These are phyloP conservation scores for Caenorhabditis latens DNA, from an alignment of 1,140 invertebrate genomes.

Conservation along the genomic window DNA sequence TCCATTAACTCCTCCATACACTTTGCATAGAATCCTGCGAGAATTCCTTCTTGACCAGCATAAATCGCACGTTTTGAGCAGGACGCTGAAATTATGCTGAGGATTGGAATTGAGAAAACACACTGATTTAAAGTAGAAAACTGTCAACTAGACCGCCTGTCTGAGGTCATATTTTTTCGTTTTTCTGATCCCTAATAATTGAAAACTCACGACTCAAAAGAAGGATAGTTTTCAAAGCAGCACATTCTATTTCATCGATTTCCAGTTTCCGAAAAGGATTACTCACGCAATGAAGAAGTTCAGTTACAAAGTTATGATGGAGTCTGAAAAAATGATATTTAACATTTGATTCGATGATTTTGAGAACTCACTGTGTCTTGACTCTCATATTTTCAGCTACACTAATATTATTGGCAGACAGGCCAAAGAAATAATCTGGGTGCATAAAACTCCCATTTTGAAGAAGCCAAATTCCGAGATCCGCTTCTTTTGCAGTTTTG, in stretches of 20 bases:
- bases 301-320: conserved; percentile 39
- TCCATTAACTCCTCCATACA: conserved; percentile 33
- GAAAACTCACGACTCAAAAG: conserved; percentile 52
- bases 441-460: conserved; percentile 61
- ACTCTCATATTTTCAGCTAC: background rate
- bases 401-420: background rate
- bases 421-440: conserved; percentile 53
- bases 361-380: conserved; percentile 12
- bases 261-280: conserved; percentile 29
- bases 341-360: background rate
- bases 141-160: no score
- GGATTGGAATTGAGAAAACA: background rate
- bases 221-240: conserved; percentile 55
- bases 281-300: conserved; percentile 7
- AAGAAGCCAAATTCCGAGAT: conserved; percentile 57
- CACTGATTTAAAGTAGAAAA: no score
- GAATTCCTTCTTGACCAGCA: conserved; percentile 18
- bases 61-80: conserved; percentile 43
- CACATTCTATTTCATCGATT: conserved; percentile 56
- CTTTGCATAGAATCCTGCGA: background rate
- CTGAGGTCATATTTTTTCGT: no score
- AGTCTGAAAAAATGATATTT: conserved; percentile 31
- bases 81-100: background rate
- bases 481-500: conserved; percentile 46
- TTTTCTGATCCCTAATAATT: background rate